Percentiles rank a stretch among this genome's conserved stretches.
phyloP scores from a whole-genome alignment of 2,113 vertebrate species.

The Trematomus loennbergii region DNA sequence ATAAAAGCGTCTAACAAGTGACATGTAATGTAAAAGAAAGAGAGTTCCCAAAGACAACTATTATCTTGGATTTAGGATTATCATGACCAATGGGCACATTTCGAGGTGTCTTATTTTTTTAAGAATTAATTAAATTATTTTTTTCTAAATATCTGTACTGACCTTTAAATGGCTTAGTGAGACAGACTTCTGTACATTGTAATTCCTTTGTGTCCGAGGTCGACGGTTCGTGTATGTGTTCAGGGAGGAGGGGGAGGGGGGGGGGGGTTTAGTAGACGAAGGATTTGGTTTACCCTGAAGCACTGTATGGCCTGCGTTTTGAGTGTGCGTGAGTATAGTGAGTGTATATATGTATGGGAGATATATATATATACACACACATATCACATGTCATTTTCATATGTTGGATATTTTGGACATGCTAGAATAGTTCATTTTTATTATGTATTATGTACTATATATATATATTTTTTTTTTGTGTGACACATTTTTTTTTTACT shows the following conservation, averaged over 20 bases:
- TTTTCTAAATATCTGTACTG: neutral
- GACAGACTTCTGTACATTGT: neutral
- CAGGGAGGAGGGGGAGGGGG: neutral
- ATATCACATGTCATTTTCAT: too few species aligned
- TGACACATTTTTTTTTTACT: too few species aligned
- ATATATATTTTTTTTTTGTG: too few species aligned
- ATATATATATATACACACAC: too few species aligned
- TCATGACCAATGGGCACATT: neutral
- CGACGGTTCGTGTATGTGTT: neutral
- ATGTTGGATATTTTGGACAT: too few species aligned
- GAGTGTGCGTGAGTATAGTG: too few species aligned
- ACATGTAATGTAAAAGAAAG: too few species aligned
- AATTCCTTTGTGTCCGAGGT: slow-evolving; percentile 59
- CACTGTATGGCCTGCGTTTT: neutral
- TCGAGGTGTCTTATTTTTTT: neutral
- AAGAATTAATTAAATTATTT: too few species aligned
- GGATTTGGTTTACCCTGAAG: slow-evolving; percentile 27
- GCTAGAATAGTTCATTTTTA: too few species aligned
- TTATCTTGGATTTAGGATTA: neutral
- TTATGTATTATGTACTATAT: too few species aligned
- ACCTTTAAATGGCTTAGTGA: neutral
- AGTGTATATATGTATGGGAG: too few species aligned
- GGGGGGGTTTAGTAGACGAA: slow-evolving; percentile 47
- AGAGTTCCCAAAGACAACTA: neutral
- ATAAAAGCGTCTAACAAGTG: too few species aligned